Conservation (phyloP, 2,113 vertebrate species). For the Collichthys lucidus region DNA sequence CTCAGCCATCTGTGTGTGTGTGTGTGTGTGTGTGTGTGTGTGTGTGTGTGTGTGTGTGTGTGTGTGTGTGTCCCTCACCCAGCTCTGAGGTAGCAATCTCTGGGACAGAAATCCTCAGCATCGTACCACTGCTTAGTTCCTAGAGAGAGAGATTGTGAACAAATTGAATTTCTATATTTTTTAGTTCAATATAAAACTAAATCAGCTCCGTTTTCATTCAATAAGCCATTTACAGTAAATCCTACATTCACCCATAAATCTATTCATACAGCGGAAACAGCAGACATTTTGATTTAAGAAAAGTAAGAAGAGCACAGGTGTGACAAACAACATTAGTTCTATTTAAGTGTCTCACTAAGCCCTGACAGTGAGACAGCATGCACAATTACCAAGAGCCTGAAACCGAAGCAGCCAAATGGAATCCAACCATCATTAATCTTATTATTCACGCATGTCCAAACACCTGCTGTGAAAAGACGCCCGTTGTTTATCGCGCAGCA, state of each 20-base stretch:
- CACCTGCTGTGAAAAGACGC: neutral
- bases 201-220: neutral
- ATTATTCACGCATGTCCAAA: conserved; percentile 3
- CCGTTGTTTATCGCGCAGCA: no score
- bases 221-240: neutral
- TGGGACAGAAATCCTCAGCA: conserved; percentile 93
- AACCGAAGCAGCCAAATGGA: neutral
- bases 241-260: neutral
- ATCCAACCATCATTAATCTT: neutral
- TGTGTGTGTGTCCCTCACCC: conserved; percentile 81
- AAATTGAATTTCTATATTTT: neutral
- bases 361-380: neutral
- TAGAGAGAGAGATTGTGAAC: conserved; percentile 59
- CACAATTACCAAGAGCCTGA: neutral
- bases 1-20: conserved; percentile 47
- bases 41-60: no score
- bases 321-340: neutral
- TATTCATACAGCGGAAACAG: neutral
- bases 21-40: no score
- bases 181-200: neutral
- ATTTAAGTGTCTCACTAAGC: neutral
- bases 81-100: conserved; percentile 95
- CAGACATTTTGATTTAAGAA: neutral
- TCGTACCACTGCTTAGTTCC: conserved; percentile 92
- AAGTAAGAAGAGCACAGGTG: neutral